These are phyloP conservation scores for Vespertilio murinus DNA, from an alignment of 2,797 vertebrate genomes.

Conservation along the genomic window DNA sequence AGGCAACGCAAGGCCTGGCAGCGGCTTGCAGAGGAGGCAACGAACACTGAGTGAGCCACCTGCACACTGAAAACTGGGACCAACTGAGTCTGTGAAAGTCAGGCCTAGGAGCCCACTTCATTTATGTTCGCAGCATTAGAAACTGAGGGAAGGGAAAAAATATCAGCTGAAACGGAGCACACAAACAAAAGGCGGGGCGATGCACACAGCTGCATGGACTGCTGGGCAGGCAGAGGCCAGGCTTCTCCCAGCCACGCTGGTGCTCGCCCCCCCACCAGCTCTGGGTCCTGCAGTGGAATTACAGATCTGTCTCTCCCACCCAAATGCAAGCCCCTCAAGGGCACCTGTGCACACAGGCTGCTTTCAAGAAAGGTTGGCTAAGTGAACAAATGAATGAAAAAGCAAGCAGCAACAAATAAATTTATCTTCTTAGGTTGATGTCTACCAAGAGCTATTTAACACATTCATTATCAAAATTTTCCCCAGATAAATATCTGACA, in stretches of 20 bases:
- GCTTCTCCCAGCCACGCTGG: not conserved
- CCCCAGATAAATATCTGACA: not conserved
- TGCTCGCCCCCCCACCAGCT: not conserved
- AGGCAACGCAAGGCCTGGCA: not conserved
- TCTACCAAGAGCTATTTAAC: not conserved
- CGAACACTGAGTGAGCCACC: not conserved
- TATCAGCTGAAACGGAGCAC: not conserved
- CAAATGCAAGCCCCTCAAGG: not conserved
- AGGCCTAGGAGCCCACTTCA: too few relatives aligned
- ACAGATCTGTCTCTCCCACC: not conserved
- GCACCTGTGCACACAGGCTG: not conserved
- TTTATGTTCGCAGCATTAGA: too few relatives aligned
- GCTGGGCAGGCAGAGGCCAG: not conserved
- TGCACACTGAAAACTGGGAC: not conserved
- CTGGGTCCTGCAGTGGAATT: not conserved
- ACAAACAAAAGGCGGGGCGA: not conserved
- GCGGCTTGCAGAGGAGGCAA: not conserved
- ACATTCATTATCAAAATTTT: not conserved
- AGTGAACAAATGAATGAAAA: not conserved
- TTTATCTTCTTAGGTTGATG: not conserved
- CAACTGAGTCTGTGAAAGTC: not conserved
- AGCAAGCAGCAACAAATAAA: not conserved
- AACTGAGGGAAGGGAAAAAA: not conserved
- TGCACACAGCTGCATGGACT: not conserved
- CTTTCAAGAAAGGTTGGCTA: not conserved